Evolutionary conservation across 2,888 invertebrate species (phyloP).

Genomic region (Andrena flavipes): DNA sequence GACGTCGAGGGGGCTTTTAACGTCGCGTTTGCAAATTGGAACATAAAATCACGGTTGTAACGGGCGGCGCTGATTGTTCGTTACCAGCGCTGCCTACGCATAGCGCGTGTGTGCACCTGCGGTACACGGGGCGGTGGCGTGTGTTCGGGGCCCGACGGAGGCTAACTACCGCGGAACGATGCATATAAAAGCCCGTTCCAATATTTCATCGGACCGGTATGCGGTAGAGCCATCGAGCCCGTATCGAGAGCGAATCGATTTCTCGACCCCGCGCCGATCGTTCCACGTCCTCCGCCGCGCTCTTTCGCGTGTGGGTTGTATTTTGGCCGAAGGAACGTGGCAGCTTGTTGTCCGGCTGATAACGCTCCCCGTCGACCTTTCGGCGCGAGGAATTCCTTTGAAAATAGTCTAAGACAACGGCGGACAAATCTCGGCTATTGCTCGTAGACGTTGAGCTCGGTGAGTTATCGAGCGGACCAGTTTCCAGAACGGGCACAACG

Average conservation of each 20-base stretch:
- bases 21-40: slow-evolving; percentile 83
- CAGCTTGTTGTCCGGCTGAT: neutral
- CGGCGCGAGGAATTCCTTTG: neutral
- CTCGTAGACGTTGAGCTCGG: neutral
- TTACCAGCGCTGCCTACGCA: slow-evolving; percentile 80
- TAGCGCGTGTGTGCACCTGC: slow-evolving; percentile 61
- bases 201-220: slow-evolving; percentile 72
- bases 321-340: slow-evolving; percentile 33
- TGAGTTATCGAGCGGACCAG: slow-evolving; percentile 3
- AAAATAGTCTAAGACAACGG: neutral
- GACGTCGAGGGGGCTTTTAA: slow-evolving; percentile 68
- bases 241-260: slow-evolving; percentile 71
- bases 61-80: slow-evolving; percentile 82
- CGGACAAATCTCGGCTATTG: slow-evolving; percentile 8
- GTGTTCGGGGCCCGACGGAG: slow-evolving; percentile 48
- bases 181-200: slow-evolving; percentile 71
- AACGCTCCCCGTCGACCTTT: slow-evolving; percentile 12
- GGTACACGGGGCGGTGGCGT: slow-evolving; percentile 23
- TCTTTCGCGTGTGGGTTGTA: slow-evolving; percentile 53
- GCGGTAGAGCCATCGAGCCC: slow-evolving; percentile 63
- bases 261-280: slow-evolving; percentile 57
- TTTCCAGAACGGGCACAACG: neutral
- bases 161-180: slow-evolving; percentile 71
- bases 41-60: slow-evolving; percentile 83
- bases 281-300: slow-evolving; percentile 28